phyloP scores from a whole-genome alignment of 2,797 vertebrate species.

The Amblyraja radiata region DNA sequence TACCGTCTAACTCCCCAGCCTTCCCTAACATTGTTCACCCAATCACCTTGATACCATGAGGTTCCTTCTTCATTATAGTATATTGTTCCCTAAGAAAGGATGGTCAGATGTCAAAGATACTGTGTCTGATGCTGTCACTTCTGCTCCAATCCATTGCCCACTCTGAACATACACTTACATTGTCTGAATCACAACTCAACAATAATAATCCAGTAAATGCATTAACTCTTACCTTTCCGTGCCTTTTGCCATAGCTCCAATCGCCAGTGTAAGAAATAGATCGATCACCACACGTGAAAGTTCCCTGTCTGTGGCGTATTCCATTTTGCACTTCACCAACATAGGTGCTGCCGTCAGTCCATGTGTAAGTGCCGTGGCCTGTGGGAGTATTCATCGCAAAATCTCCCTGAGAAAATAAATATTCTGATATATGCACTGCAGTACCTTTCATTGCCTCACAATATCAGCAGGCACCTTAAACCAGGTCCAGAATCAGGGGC shows the following conservation, averaged over 20 bases:
- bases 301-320: slow-evolving; percentile 70
- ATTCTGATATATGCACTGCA: too few species aligned
- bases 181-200: neutral
- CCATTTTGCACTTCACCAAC: slow-evolving; percentile 66
- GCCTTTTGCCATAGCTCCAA: slow-evolving; percentile 72
- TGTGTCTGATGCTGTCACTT: too few species aligned
- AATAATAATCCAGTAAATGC: neutral
- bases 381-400: slow-evolving; percentile 68
- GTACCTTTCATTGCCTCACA: neutral
- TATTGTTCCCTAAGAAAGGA: slow-evolving; percentile 63
- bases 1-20: slow-evolving; percentile 80
- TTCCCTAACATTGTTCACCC: slow-evolving; percentile 70
- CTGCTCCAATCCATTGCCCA: too few species aligned
- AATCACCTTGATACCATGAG: slow-evolving; percentile 85
- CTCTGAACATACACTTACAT: too few species aligned
- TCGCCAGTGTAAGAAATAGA: slow-evolving; percentile 66
- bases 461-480: neutral
- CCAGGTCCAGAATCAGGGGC: too few species aligned
- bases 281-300: slow-evolving; percentile 55
- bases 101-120: neutral
- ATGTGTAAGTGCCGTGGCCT: slow-evolving; percentile 66
- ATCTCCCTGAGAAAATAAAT: slow-evolving; percentile 61
- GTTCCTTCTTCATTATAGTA: slow-evolving; percentile 67
- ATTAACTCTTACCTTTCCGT: slow-evolving; percentile 69
- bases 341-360: slow-evolving; percentile 76